These are phyloP conservation scores for Astyanax mexicanus DNA, from an alignment of 2,797 vertebrate genomes.

Conservation along the genomic window DNA sequence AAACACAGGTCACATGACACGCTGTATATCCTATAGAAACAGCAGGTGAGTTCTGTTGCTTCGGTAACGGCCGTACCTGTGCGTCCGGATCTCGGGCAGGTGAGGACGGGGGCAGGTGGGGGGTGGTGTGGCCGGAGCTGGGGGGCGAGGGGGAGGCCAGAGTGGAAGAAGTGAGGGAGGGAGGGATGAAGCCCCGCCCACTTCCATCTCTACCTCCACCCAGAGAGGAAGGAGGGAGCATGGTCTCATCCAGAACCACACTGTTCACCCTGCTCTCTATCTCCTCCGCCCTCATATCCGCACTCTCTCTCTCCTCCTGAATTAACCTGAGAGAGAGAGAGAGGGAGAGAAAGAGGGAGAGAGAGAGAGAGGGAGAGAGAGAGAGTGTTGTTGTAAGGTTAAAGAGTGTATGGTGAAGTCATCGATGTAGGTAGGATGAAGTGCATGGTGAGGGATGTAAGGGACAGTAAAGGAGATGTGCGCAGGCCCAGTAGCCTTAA, in stretches of 20 bases:
- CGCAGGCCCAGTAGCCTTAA: no score
- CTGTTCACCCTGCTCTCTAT: slow-evolving; percentile 87
- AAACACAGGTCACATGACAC: slow-evolving; percentile 6
- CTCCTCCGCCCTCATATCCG: slow-evolving; percentile 85
- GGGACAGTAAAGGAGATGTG: no score
- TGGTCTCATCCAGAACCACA: slow-evolving; percentile 78
- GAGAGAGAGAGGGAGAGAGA: no score
- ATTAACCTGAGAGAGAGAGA: slow-evolving; percentile 76
- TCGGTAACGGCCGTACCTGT: slow-evolving; percentile 69
- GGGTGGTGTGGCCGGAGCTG: slow-evolving; percentile 87
- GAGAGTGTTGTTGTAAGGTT: no score
- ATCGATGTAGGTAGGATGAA: no score
- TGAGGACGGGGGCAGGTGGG: slow-evolving; percentile 80
- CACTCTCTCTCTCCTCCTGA: slow-evolving; percentile 89
- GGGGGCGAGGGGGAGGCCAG: slow-evolving; percentile 88
- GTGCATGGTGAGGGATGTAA: no score
- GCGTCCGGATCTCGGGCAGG: slow-evolving; percentile 81
- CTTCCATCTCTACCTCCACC: slow-evolving; percentile 66
- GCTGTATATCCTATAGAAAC: not conserved
- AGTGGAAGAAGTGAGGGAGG: slow-evolving; percentile 86
- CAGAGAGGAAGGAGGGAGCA: slow-evolving; percentile 75
- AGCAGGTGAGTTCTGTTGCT: no score
- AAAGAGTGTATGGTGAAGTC: no score
- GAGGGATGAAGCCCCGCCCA: slow-evolving; percentile 81
- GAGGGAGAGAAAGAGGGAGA: no score